Base-by-base conservation (phyloP, 2,113 vertebrate genomes). In the Chaetorhynchus papuensis region DNA sequence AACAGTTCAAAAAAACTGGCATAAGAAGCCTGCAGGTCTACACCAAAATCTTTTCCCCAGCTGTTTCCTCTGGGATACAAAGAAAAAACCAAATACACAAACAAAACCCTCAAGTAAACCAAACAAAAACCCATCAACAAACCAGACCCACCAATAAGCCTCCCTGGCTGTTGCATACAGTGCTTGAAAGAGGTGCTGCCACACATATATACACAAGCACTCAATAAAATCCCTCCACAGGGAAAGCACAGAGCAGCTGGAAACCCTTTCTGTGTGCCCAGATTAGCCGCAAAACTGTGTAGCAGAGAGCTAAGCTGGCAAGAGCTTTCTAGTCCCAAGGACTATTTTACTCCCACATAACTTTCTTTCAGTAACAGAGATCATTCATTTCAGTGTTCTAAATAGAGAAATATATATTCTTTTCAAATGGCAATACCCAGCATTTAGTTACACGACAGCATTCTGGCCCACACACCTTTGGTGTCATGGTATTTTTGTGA, bases 11-110 rank as follows among this genome's bases (percentile, higher is more conserved):
- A 94, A 70, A 81, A 94, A 88, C 24, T 53, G 52, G 15, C 71
- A 79, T 53, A 79, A 91, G 57, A 94, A 77, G 81, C 78, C 84
- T 87, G 53, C 86, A 91, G 87, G 60, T 65, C 78, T 81, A 37
- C 24, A 90, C 53, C 50, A 94, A 80, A 93, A 91, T 76, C 75
- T 91, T 87, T 93, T 91, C 71, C 42, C 49, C 85, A 94, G 93
- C 92, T 90, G 92, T 80, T 96, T 95, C 78, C 87, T 93, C 78
- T 95, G 90, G 64, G 76, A 92, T 77, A 90, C 64, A 94, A 74
- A 90, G 45, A 61, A 94, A 76, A 93, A 94, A 13, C 1, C 47
- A 84, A 92, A 84, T 41, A 78, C 63, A 90, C 54, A 93, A 92
- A 90, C 64, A 92, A 94, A 93, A 83, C 3, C 64, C 83, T 91